Percentiles rank a stretch among this genome's conserved stretches.
Evolutionary conservation across 2,888 invertebrate species (phyloP).

Genomic region (Didymodactylos carnosus): DNA sequence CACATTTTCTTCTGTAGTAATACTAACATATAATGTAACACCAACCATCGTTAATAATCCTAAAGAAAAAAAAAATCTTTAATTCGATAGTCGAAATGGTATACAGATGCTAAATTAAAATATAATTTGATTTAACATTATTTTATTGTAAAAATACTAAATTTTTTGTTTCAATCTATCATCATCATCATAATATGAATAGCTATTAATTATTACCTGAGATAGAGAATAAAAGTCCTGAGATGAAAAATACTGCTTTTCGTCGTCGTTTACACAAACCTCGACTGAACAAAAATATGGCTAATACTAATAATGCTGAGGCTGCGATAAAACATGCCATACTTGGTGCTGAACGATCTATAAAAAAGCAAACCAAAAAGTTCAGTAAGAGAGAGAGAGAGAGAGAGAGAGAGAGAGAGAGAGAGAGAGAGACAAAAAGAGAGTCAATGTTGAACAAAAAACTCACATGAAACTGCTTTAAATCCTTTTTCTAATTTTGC

Average conservation of each 20-base stretch:
- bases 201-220: no score
- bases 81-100: neutral
- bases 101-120: no score
- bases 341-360: neutral
- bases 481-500: neutral
- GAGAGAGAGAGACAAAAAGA: no score
- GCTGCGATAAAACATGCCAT: neutral
- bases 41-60: neutral
- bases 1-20: neutral
- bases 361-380: no score
- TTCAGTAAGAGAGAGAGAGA: no score
- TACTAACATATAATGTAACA: neutral
- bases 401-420: no score
- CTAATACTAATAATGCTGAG: neutral
- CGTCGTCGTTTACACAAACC: neutral
- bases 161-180: no score
- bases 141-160: no score
- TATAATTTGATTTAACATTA: no score
- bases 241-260: neutral
- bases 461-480: neutral
- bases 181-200: no score
- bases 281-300: neutral
- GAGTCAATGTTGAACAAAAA: no score
- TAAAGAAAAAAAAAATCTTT: neutral
- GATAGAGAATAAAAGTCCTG: neutral